These are phyloP conservation scores for Venustaconcha ellipsiformis DNA, from an alignment of 1,140 invertebrate species.

Conservation along the genomic window DNA sequence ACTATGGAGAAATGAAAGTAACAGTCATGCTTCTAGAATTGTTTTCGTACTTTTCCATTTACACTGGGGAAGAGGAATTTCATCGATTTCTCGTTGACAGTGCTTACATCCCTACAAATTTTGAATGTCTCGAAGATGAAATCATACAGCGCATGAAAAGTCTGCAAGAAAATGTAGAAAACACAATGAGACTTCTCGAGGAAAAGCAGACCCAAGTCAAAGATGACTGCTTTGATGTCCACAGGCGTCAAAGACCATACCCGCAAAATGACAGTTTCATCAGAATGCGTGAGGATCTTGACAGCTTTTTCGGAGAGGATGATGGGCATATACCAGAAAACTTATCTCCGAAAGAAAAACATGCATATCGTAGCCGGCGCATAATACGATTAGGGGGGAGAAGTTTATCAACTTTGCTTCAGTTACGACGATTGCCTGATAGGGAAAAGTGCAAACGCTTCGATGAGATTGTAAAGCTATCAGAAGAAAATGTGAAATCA, in stretches of 20 bases:
- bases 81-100: constrained; percentile 32
- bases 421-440: constrained; percentile 2
- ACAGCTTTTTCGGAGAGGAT: constrained; percentile 44
- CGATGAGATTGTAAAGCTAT: background rate
- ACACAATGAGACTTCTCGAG: constrained; percentile 31
- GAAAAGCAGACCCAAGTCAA: constrained; percentile 40
- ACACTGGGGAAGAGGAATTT: constrained; percentile 15
- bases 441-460: too few relatives aligned
- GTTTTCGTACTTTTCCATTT: constrained; percentile 11
- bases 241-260: background rate
- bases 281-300: constrained; percentile 31
- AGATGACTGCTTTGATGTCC: constrained; percentile 22
- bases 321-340: constrained; percentile 26
- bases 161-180: constrained; percentile 15
- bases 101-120: constrained; percentile 6
- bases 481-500: constrained; percentile 17
- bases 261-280: constrained; percentile 2
- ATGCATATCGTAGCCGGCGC: constrained; percentile 33
- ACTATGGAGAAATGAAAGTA: constrained; percentile 38
- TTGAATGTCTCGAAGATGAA: constrained; percentile 14
- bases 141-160: constrained; percentile 17
- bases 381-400: constrained; percentile 31
- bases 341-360: constrained; percentile 15
- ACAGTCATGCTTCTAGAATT: constrained; percentile 28
- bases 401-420: constrained; percentile 27